phyloP scores from a whole-genome alignment of 1,140 invertebrate genomes.

The Leptoteleia sp. region DNA sequence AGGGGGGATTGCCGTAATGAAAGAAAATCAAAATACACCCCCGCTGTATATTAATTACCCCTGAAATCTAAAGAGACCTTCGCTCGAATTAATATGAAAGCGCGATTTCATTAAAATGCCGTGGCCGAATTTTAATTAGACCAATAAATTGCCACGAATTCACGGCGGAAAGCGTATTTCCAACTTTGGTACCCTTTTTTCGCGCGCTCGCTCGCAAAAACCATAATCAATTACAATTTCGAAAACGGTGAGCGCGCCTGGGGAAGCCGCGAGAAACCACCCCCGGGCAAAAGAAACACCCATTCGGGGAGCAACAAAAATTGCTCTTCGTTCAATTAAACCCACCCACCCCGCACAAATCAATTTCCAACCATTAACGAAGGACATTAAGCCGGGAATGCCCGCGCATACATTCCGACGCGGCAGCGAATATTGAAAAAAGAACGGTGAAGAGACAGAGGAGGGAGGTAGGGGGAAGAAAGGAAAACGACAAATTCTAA shows the following conservation, averaged over 20 bases:
- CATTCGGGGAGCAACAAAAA: conserved; percentile 10
- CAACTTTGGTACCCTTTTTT: too few species aligned
- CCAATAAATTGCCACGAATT: conserved; percentile 26
- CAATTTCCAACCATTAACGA: conserved; percentile 48
- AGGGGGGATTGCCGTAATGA: too few species aligned
- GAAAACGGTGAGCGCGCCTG: neutral
- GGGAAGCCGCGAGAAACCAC: too few species aligned
- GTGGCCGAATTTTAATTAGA: conserved; percentile 50
- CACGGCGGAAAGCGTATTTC: neutral
- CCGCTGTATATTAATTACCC: conserved; percentile 13
- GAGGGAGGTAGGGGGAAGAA: neutral
- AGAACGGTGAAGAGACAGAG: conserved; percentile 21
- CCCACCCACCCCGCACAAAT: conserved; percentile 3
- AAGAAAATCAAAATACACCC: conserved; percentile 3
- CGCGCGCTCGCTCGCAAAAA: conserved; percentile 2
- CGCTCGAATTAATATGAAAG: conserved; percentile 34
- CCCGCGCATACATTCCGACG: conserved; percentile 14
- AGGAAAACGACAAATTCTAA: conserved; percentile 5
- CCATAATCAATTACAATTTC: conserved; percentile 18
- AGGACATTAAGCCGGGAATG: conserved; percentile 25
- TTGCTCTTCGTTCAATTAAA: conserved; percentile 1
- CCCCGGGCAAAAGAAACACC: conserved; percentile 2
- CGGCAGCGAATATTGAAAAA: conserved; percentile 29
- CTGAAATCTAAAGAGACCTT: conserved; percentile 34
- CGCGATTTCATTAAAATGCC: conserved; percentile 48